Base-by-base conservation (phyloP, 2,113 vertebrate species). In the Epinephelus cyanopodus region DNA sequence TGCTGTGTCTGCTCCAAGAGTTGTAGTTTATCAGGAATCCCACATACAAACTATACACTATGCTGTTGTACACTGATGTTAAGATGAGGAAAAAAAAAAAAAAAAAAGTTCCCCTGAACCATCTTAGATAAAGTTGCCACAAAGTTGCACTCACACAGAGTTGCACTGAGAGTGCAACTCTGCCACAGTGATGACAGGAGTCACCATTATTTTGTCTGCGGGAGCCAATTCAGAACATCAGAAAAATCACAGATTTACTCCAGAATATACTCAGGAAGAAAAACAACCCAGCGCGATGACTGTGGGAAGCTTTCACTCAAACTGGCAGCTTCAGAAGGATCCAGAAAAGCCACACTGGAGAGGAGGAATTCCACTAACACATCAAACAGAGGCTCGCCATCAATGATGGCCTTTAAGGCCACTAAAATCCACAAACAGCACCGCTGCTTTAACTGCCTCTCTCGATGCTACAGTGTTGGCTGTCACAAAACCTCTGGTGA, bases 221-320 rank as follows among this genome's bases (percentile, higher is more conserved):
- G 53, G 12, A 71, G 50, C 65, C 6, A 65, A 33, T 58, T 70
- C 39, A 76, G 17, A 69, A 8, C 27, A 85, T 58, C 53, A 62
- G 27, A 82, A 33, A 74, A 85, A 74, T 66, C 14, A 50, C 33
- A 79, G 14, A 80, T 71, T 76, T 29, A 66, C 57, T 78, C 4
- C n/a, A 75, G 15, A 62, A 33, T 33, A 54, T 6, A 42, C 37
- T 61, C 17, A 47, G n/a, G 53, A 74, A 73, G 53, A 66, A 71
- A 69, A 52, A 17, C 29, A 81, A 27, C 29, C n/a, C 37, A n/a
- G 61, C 12, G 4, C 37, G 6, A 45, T 19, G 76, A 23, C 67
- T 29, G 21, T 29, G 1, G 63, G 19, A 80, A 27, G 74, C 23
- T 74, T 79, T 77, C 64, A 66, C 13, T 72, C 67, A 77, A 67